Conservation (phyloP, 2,113 vertebrate genomes). For the Holacanthus passer region DNA sequence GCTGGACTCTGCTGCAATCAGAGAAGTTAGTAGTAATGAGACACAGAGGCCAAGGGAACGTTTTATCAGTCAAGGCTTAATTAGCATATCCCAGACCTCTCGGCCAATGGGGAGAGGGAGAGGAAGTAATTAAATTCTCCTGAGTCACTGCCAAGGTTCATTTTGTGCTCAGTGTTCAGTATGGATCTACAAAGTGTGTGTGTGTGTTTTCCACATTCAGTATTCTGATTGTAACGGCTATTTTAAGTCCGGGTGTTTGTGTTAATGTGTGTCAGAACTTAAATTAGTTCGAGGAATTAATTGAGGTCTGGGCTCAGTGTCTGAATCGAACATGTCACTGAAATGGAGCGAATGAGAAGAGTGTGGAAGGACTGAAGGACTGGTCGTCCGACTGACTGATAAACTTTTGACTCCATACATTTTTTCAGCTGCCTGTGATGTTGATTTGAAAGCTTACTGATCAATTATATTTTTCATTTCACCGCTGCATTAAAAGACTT, state of each 20-base stretch:
- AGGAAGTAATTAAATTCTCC: slow-evolving; percentile 69
- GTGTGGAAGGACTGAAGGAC: neutral
- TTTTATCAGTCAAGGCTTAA: slow-evolving; percentile 77
- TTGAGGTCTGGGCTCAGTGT: slow-evolving; percentile 17
- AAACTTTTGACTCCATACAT: neutral
- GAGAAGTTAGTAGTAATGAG: slow-evolving; percentile 72
- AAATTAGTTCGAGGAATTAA: slow-evolving; percentile 43
- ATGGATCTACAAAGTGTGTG: slow-evolving; percentile 35
- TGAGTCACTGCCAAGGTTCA: slow-evolving; percentile 56
- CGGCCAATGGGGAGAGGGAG: slow-evolving; percentile 69
- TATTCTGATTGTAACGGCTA: slow-evolving; percentile 28
- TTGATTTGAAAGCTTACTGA: neutral
- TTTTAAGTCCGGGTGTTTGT: slow-evolving; percentile 44
- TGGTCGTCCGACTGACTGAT: neutral
- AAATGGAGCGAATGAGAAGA: slow-evolving; percentile 17
- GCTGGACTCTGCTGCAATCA: slow-evolving; percentile 56
- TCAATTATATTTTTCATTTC: neutral
- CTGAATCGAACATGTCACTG: slow-evolving; percentile 13
- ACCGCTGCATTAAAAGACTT: neutral
- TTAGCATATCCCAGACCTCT: slow-evolving; percentile 75
- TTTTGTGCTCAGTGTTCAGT: slow-evolving; percentile 34
- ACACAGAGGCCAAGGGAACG: slow-evolving; percentile 64
- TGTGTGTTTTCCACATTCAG: slow-evolving; percentile 7
- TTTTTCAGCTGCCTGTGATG: neutral
- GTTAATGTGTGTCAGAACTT: slow-evolving; percentile 22